These are phyloP conservation scores for Dasypogon diadema DNA, from an alignment of 2,888 invertebrate species.

Conservation along the genomic window DNA sequence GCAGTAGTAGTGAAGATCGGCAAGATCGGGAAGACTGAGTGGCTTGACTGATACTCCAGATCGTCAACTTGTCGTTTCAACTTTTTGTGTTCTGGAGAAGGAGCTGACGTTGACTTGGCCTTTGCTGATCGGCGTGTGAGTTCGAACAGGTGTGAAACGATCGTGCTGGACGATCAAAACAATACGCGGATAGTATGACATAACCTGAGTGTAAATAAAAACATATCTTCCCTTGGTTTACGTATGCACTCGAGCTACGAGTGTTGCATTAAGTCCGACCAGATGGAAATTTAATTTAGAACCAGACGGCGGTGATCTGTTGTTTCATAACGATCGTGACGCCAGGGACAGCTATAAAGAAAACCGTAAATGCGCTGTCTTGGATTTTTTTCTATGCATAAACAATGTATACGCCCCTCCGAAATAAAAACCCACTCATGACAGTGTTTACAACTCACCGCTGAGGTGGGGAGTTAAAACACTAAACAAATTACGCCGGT, in stretches of 20 bases:
- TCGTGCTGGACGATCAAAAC: background rate
- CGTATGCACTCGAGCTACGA: background rate
- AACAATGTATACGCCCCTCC: slow-evolving; percentile 5
- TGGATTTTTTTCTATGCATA: slow-evolving; percentile 3
- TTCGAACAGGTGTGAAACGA: slow-evolving; percentile 13
- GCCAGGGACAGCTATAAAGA: background rate
- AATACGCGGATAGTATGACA: slow-evolving; percentile 12
- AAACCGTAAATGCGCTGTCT: background rate
- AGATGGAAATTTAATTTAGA: background rate
- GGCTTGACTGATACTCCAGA: background rate
- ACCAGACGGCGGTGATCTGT: slow-evolving; percentile 1
- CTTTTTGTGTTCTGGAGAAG: too few relatives aligned
- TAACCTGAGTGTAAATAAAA: slow-evolving; percentile 4
- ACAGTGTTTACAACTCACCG: slow-evolving; percentile 6
- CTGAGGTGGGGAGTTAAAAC: background rate
- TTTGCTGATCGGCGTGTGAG: background rate
- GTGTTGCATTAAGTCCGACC: background rate
- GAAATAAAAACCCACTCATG: slow-evolving; percentile 7
- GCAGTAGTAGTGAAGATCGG: background rate
- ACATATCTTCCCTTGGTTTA: background rate
- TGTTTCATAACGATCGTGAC: slow-evolving; percentile 14
- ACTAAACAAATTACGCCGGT: slow-evolving; percentile 16
- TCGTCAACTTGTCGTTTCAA: background rate
- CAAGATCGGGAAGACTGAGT: background rate
- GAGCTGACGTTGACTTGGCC: background rate